Conservation (phyloP, 2,888 invertebrate species). For the Pristionchus arcanus region DNA sequence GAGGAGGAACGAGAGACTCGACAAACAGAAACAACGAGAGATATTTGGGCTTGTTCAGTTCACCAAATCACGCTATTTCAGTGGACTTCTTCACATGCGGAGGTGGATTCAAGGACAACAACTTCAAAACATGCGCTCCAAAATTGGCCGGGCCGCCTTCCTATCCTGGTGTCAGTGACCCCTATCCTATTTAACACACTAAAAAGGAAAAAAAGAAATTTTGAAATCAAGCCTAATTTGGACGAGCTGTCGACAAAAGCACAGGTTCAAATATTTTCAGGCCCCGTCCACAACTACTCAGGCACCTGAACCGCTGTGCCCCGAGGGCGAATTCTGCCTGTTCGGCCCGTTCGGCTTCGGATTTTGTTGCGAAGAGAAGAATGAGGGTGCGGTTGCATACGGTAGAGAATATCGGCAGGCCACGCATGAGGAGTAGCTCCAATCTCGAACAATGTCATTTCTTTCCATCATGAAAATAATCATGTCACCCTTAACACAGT, state of each 20-base stretch:
- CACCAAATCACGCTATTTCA: background rate
- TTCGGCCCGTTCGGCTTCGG: constrained; percentile 51
- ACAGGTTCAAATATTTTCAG: background rate
- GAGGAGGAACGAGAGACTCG: too few species aligned
- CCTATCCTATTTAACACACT: too few species aligned
- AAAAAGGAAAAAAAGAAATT: too few species aligned
- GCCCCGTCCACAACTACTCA: background rate
- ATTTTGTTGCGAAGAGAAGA: constrained; percentile 46
- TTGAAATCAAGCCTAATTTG: too few species aligned
- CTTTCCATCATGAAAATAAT: too few species aligned
- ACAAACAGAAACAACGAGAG: too few species aligned
- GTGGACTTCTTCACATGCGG: constrained; percentile 46
- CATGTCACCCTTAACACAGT: too few species aligned
- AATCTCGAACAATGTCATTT: too few species aligned
- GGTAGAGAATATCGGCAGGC: background rate
- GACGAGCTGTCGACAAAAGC: too few species aligned
- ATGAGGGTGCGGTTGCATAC: constrained; percentile 16
- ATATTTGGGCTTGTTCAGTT: background rate
- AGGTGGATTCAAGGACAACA: constrained; percentile 2
- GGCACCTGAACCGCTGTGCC: constrained; percentile 8
- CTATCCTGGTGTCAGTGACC: background rate
- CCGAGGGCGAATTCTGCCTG: background rate
- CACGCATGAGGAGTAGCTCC: background rate
- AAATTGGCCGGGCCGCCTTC: background rate
- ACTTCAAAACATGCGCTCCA: background rate